A percentile compares a stretch with the other conserved stretches of the same genome.
phyloP scores from a whole-genome alignment of 2,113 vertebrate species.

The Microcebus jonahi region DNA sequence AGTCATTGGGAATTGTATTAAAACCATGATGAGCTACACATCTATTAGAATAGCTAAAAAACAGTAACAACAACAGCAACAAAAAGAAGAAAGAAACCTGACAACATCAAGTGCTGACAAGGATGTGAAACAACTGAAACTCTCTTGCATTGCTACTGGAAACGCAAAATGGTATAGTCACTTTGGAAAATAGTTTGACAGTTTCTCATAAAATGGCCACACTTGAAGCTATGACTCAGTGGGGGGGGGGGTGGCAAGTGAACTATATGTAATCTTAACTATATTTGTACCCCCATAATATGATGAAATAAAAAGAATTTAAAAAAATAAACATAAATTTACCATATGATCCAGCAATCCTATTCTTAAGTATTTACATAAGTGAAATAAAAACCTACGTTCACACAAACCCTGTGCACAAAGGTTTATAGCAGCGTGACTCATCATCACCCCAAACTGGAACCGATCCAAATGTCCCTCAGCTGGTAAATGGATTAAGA shows the following conservation, averaged over 20 bases:
- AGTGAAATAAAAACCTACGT: neutral
- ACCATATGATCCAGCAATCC: neutral
- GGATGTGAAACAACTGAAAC: neutral
- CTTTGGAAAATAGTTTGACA: conserved; percentile 12
- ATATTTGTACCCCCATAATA: too few species aligned
- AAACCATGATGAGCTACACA: neutral
- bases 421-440: neutral
- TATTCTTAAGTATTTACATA: neutral
- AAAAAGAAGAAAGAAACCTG: neutral
- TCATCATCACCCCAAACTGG: neutral
- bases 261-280: too few species aligned
- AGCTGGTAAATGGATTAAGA: neutral
- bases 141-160: neutral
- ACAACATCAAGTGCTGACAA: neutral
- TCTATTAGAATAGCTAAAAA: neutral
- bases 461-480: neutral
- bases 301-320: too few species aligned
- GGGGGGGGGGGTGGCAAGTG: too few species aligned
- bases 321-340: neutral
- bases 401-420: neutral
- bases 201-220: neutral
- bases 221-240: too few species aligned
- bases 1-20: neutral
- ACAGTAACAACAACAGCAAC: too few species aligned
- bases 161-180: neutral